These are phyloP conservation scores for Hylaea fasciaria DNA, from an alignment of 2,888 invertebrate genomes.

Conservation along the genomic window DNA sequence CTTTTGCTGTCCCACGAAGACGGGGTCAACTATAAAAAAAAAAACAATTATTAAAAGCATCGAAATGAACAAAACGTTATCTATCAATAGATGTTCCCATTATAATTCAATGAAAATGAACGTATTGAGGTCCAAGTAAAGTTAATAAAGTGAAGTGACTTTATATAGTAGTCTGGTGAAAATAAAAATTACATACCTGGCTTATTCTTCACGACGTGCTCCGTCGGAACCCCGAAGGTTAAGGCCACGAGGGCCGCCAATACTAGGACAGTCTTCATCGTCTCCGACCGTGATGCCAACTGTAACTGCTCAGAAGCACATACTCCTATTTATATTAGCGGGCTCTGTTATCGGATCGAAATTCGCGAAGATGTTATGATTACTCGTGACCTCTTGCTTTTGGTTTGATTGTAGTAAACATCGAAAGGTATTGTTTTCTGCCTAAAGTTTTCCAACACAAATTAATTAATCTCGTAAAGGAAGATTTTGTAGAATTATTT, in stretches of 20 bases:
- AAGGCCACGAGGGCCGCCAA: constrained; percentile 61
- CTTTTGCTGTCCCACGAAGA: constrained; percentile 66
- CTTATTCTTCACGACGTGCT: constrained; percentile 39
- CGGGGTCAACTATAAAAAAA: constrained; percentile 48
- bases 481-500: too few species aligned
- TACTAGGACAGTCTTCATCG: constrained; percentile 67
- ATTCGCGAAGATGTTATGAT: constrained; percentile 9
- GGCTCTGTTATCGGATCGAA: constrained; percentile 9
- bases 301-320: constrained; percentile 40
- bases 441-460: neutral
- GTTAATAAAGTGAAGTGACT: too few species aligned
- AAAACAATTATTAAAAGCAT: neutral
- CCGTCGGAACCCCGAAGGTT: constrained; percentile 48
- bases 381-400: constrained; percentile 15
- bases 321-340: constrained; percentile 14
- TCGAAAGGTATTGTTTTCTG: constrained; percentile 3
- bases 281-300: constrained; percentile 50
- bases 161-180: neutral
- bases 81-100: too few species aligned
- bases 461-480: too few species aligned
- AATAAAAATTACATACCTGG: constrained; percentile 44
- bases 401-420: constrained; percentile 6
- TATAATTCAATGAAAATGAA: too few species aligned
- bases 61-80: too few species aligned
- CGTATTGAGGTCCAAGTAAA: too few species aligned